Percentiles rank a stretch among this genome's conserved stretches.
Evolutionary conservation across 2,888 invertebrate genomes (phyloP).

Genomic region (Cataglyphis altisquamis): DNA sequence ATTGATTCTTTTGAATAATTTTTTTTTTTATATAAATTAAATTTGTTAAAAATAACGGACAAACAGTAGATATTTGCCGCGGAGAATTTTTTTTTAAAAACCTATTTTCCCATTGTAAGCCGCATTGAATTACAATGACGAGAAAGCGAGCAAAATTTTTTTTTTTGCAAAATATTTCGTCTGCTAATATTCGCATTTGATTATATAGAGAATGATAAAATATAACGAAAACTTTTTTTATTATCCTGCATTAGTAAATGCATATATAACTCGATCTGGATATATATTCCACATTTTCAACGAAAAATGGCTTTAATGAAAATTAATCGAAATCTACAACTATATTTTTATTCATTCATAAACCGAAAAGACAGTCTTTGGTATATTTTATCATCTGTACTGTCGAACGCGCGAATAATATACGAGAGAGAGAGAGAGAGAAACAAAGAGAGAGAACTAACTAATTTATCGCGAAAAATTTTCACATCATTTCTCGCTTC

Average conservation of each 20-base stretch:
- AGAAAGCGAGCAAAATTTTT: neutral
- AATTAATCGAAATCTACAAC: neutral
- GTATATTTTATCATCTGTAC: neutral
- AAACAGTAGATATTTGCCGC: conserved; percentile 10
- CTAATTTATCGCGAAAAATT: neutral
- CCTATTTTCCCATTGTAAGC: neutral
- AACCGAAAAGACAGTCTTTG: neutral
- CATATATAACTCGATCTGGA: neutral
- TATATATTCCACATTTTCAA: neutral
- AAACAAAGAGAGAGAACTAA: neutral
- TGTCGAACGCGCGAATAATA: neutral
- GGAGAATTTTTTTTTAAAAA: neutral
- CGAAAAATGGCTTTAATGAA: neutral
- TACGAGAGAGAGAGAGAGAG: neutral
- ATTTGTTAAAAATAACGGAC: neutral
- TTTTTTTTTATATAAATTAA: neutral
- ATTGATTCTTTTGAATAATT: neutral
- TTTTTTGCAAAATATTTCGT: neutral
- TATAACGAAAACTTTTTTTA: neutral
- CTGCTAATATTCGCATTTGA: neutral
- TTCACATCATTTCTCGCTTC: neutral
- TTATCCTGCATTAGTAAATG: neutral
- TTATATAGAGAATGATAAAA: neutral
- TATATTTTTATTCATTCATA: neutral
- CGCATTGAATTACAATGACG: neutral